Percentiles rank a stretch among this genome's conserved stretches.
These are phyloP conservation scores for Engraulis encrasicolus DNA, from an alignment of 2,113 vertebrate species.

Conservation along the genomic window DNA sequence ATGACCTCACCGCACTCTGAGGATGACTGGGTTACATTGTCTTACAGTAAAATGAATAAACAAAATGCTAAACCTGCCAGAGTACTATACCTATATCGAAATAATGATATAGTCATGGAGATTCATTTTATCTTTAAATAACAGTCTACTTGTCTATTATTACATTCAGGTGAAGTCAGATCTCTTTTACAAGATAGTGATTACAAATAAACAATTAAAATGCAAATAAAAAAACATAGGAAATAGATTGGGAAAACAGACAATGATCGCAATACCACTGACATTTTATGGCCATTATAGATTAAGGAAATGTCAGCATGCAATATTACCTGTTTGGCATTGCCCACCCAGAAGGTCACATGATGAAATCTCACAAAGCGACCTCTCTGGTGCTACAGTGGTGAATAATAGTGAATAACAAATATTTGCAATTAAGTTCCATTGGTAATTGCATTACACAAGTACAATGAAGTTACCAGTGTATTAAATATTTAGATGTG, in stretches of 20 bases:
- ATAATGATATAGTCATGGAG: too few species aligned
- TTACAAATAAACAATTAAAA: too few species aligned
- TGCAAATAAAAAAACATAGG: too few species aligned
- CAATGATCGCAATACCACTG: too few species aligned
- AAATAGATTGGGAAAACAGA: too few species aligned
- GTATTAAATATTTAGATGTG: background rate
- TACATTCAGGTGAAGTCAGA: too few species aligned
- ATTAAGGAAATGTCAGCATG: background rate
- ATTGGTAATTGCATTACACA: too few species aligned
- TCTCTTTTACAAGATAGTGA: too few species aligned
- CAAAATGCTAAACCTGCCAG: background rate
- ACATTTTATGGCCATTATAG: background rate
- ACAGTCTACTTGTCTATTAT: too few species aligned
- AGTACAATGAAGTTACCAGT: background rate
- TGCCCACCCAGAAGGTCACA: slow-evolving; percentile 84
- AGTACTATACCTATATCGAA: background rate
- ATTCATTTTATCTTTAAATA: too few species aligned
- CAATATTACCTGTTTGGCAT: slow-evolving; percentile 80
- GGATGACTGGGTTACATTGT: background rate
- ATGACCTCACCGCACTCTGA: background rate
- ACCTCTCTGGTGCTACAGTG: slow-evolving; percentile 70
- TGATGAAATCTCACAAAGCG: slow-evolving; percentile 80
- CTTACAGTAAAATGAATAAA: too few species aligned
- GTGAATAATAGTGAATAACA: slow-evolving; percentile 41
- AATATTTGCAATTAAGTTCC: background rate